Evolutionary conservation across 2,113 vertebrate species (phyloP), one percentile per base, ranked within the genome.

Genomic region (Myiagra hebetior): DNA sequence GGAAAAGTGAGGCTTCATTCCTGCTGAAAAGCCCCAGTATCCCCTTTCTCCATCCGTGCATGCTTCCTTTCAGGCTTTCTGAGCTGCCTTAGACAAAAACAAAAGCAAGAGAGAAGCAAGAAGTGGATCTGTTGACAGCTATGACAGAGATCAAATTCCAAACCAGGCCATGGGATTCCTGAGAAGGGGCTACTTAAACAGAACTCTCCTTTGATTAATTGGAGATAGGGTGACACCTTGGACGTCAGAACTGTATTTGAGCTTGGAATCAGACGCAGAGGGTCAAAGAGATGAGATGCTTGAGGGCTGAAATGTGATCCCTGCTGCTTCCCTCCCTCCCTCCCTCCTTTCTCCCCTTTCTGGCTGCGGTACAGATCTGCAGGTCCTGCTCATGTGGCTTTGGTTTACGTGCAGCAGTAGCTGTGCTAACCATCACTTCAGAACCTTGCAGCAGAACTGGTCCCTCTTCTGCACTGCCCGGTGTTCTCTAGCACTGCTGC

Each of bases 81-180:
- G 90, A 73, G 33, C 67, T 81, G 88, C 64, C 68, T 63, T 67
- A n/a, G 81, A 59, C 65, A 59, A 86, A 88, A 96, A 97, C 93
- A 94, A 96, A 96, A 90, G 94, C 77, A 47, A 70, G 75, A 30
- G 89, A 97, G 85, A 91, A 84, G 83, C 80, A 80, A 91, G 76
- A 75, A 79, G 57, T 44, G 65, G 89, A 94, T 95, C 95, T 94
- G 93, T 92, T 95, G 96, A 97, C 96, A 96, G 96, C 70, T 91
- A 78, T 86, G 89, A 76, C 91, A 69, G 67, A 93, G 95, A 95
- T 96, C 87, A 46, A 90, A 94, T 97, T 96, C 95, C 91, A 95
- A 44, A 84, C 81, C 82, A 92, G 72, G 78, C 86, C 86, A 85
- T 95, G 83, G 80, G 87, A 95, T 94, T 95, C 91, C 93, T 90